These are phyloP conservation scores for Pelecanoides urinatrix DNA, from an alignment of 2,113 vertebrate genomes.

Conservation along the genomic window DNA sequence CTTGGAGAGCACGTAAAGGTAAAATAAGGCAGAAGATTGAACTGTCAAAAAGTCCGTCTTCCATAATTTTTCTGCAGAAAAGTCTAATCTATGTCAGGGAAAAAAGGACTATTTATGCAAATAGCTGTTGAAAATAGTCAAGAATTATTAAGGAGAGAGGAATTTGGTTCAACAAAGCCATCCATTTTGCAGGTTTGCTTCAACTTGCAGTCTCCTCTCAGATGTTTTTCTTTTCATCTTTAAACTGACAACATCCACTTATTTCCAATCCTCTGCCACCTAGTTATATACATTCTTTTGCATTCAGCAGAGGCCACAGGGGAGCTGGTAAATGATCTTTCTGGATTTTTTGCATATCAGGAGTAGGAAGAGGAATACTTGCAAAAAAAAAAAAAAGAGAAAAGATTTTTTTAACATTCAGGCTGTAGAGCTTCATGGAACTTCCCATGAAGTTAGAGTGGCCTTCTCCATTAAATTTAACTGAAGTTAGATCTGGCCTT, in stretches of 20 bases:
- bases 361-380: neutral
- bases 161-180: neutral
- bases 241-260: neutral
- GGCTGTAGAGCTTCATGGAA: neutral
- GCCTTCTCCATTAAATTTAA: neutral
- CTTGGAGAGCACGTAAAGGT: neutral
- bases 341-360: neutral
- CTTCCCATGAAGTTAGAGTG: neutral
- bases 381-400: neutral
- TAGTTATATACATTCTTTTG: neutral
- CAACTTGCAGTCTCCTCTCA: neutral
- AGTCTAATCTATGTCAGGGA: neutral
- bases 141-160: neutral
- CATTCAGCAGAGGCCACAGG: neutral
- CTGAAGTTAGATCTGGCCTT: neutral
- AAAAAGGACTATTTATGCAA: neutral
- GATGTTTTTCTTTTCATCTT: neutral
- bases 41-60: neutral
- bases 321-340: neutral
- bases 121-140: neutral
- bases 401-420: neutral
- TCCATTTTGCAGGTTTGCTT: neutral
- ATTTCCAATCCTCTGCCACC: neutral
- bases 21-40: neutral
- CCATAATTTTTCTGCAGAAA: neutral